Evolutionary conservation across 92 coral and sea anemone genomes (phyloP), one percentile per base, ranked within the genome.

Genomic region (Diadumene lineata): DNA sequence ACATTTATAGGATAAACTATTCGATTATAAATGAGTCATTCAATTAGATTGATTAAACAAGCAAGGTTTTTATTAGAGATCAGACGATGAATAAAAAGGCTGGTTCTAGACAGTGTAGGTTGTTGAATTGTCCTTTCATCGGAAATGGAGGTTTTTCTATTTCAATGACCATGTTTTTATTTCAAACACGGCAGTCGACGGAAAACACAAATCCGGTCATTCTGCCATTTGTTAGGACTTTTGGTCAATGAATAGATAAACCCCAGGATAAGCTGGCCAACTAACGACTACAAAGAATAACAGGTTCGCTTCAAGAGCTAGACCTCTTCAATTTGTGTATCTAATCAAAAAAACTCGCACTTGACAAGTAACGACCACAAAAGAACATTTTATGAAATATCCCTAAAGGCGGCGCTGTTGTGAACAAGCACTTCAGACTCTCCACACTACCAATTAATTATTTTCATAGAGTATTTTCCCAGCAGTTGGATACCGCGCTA

Each of bases 401-500:
- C 43, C 31, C 68, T 62, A 30, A 62, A 31, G 68, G 68, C 68
- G 68, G 68, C 68, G 31, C 3, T 4, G 11, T 56, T 56, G 23
- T 27, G 16, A 27, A 31, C 25, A 24, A 10, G 9, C 51, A 24
- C 34, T 69, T 46, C 32, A 68, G 23, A 11, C 11, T 69, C 34
- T 48, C 38, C 19, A 46, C 7, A 18, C 19, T 4, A 23, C 29
- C 28, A 48, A 16, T 62, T 62, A 62, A 62, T 62, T 62, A 62
- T 62, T 48, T 67, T 24, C 30, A 26, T 1, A 21, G 0, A 21
- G 28, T 13, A 13, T 62, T 43, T 74, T 74, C 79, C 79, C 79
- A 74, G 11, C 81, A 24, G 81, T 66, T 43, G 81, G 81, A 55
- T 64, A 27, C 73, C 81, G 6, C 13, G 62, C 73, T 46, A 65